Evolutionary conservation across 2,113 vertebrate genomes (phyloP).

Genomic region (Cisticola juncidis): DNA sequence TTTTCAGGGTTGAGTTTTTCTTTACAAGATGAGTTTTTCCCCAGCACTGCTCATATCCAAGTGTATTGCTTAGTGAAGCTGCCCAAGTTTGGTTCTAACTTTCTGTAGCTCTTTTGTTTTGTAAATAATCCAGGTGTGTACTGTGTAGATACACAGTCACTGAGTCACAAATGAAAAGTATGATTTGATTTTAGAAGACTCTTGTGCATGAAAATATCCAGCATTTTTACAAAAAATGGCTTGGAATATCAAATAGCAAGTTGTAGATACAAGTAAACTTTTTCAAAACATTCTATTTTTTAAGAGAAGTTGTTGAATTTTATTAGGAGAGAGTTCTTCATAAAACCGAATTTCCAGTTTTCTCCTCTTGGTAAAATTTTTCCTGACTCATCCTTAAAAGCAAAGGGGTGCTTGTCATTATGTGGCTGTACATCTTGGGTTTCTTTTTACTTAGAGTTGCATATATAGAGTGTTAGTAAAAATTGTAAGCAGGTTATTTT

Average conservation of each 20-base stretch:
- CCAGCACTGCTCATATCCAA: neutral
- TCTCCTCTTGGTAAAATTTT: neutral
- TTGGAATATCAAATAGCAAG: neutral
- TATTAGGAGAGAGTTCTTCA: neutral
- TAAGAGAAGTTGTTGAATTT: neutral
- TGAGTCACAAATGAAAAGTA: neutral
- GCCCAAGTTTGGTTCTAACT: neutral
- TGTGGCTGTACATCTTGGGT: neutral
- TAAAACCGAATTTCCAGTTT: neutral
- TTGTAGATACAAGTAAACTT: neutral
- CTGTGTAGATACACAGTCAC: fast-evolving
- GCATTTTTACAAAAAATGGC: neutral
- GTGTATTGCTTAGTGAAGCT: neutral
- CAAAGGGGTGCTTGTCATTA: neutral
- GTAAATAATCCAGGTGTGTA: neutral
- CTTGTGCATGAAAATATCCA: neutral
- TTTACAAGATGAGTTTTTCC: neutral
- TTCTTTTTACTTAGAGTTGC: neutral
- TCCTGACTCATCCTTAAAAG: neutral
- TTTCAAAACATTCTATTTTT: neutral
- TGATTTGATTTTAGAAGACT: neutral
- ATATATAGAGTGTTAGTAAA: neutral
- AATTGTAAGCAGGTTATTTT: neutral
- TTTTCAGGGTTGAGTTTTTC: neutral
- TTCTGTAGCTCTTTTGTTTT: neutral